Conservation (phyloP, 2,113 vertebrate species). For the Origma solitaria region DNA sequence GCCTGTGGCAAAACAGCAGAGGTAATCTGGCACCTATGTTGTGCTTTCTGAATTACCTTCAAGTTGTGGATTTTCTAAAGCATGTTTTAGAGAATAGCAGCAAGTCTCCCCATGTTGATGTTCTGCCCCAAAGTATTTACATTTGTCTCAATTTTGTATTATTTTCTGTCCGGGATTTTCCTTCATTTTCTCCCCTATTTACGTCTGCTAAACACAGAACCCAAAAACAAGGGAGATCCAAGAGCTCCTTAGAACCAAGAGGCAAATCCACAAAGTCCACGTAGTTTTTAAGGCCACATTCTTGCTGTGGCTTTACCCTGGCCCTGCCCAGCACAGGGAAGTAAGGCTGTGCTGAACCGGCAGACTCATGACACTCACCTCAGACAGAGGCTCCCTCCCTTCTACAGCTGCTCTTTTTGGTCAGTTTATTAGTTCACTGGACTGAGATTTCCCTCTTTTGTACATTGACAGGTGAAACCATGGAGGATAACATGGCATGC, state of each 20-base stretch:
- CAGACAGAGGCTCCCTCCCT: not conserved
- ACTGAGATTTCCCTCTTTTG: not conserved
- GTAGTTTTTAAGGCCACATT: not conserved
- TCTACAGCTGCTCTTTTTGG: fast-evolving
- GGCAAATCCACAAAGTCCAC: not conserved
- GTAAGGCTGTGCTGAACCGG: not conserved
- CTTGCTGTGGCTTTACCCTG: not conserved
- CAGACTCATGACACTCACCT: fast-evolving
- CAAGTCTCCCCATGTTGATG: not conserved
- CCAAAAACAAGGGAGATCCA: not conserved
- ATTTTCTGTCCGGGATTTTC: not conserved
- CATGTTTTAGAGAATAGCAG: not conserved
- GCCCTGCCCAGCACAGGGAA: not conserved
- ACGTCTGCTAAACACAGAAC: not conserved
- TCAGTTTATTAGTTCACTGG: not conserved
- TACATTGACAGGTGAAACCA: not conserved
- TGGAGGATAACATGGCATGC: fast-evolving
- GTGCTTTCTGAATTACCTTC: not conserved
- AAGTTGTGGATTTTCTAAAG: not conserved
- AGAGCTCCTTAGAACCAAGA: not conserved
- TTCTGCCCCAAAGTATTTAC: not conserved
- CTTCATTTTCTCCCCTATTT: not conserved
- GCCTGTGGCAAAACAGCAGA: not conserved
- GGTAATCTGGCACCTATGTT: not conserved
- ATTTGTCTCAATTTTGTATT: not conserved